These are phyloP conservation scores for Aspidapion aeneum DNA, from an alignment of 2,888 invertebrate genomes.

Conservation along the genomic window DNA sequence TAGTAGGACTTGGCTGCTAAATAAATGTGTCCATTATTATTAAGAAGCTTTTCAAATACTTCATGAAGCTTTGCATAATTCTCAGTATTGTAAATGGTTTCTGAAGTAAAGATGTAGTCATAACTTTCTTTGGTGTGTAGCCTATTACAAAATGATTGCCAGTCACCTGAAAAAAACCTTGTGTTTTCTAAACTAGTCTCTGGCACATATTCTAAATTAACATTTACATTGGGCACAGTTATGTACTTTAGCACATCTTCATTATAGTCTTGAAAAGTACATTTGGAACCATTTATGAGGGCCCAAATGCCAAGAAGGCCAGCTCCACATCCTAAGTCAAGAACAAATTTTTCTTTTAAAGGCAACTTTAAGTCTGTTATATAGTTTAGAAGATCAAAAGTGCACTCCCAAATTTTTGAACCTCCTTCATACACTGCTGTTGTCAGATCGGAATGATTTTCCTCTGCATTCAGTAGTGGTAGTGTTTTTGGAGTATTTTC, in stretches of 20 bases:
- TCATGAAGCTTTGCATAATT: slow-evolving; percentile 75
- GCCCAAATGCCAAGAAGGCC: slow-evolving; percentile 85
- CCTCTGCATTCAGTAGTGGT: slow-evolving; percentile 54
- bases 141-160: slow-evolving; percentile 55
- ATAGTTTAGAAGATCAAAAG: slow-evolving; percentile 72
- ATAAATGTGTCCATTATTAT: slow-evolving; percentile 61
- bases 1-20: slow-evolving; percentile 91
- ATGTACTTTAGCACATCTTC: slow-evolving; percentile 72
- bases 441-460: slow-evolving; percentile 69
- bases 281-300: slow-evolving; percentile 61
- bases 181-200: slow-evolving; percentile 41
- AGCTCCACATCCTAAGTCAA: slow-evolving; percentile 92
- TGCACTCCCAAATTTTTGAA: slow-evolving; percentile 95
- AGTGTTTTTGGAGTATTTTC: slow-evolving; percentile 40
- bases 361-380: slow-evolving; percentile 49
- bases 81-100: slow-evolving; percentile 85
- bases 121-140: slow-evolving; percentile 55
- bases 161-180: slow-evolving; percentile 65
- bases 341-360: slow-evolving; percentile 56
- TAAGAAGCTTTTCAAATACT: slow-evolving; percentile 62
- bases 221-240: slow-evolving; percentile 78
- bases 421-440: slow-evolving; percentile 86
- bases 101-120: slow-evolving; percentile 86
- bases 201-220: slow-evolving; percentile 55
- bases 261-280: slow-evolving; percentile 94